Percentiles rank a stretch among this genome's conserved stretches.
Evolutionary conservation across 2,888 invertebrate species (phyloP).

Genomic region (Polymixis flavicincta): DNA sequence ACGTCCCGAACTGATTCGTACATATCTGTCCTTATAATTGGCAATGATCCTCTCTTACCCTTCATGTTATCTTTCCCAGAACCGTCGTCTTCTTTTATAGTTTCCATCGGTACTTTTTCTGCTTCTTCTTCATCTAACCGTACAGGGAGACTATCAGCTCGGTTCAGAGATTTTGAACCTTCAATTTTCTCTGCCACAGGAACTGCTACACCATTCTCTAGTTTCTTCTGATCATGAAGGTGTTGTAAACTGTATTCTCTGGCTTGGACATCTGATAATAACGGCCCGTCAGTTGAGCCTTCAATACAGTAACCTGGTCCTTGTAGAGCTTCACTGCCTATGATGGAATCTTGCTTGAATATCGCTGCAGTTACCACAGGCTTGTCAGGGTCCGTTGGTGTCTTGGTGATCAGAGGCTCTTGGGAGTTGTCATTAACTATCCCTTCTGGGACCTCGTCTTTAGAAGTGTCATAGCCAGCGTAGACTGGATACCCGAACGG

Average conservation of each 20-base stretch:
- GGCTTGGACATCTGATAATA: slow-evolving; percentile 88
- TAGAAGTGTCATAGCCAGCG: slow-evolving; percentile 89
- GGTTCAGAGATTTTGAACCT: slow-evolving; percentile 86
- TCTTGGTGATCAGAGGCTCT: slow-evolving; percentile 87
- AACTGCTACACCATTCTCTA: slow-evolving; percentile 84
- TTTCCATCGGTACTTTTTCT: slow-evolving; percentile 77
- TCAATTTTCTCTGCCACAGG: slow-evolving; percentile 80
- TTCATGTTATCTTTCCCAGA: slow-evolving; percentile 78
- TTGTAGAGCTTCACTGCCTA: slow-evolving; percentile 84
- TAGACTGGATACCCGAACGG: slow-evolving; percentile 93
- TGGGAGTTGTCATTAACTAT: slow-evolving; percentile 85
- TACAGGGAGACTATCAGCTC: slow-evolving; percentile 90
- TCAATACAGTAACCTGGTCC: slow-evolving; percentile 88
- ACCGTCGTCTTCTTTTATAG: slow-evolving; percentile 84
- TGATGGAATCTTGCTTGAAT: slow-evolving; percentile 92
- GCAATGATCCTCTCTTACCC: slow-evolving; percentile 85
- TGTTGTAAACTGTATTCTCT: slow-evolving; percentile 86
- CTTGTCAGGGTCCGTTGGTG: slow-evolving; percentile 89
- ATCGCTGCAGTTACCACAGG: slow-evolving; percentile 93
- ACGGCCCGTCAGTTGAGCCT: slow-evolving; percentile 88
- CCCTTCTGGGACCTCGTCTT: slow-evolving; percentile 79
- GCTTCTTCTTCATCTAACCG: slow-evolving; percentile 87
- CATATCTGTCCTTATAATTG: slow-evolving; percentile 86
- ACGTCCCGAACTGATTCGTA: slow-evolving; percentile 90
- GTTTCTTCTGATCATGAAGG: slow-evolving; percentile 84